A percentile compares a stretch with the other conserved stretches of the same genome.
phyloP scores from a whole-genome alignment of 2,888 invertebrate genomes.

The Lycaena phlaeas region DNA sequence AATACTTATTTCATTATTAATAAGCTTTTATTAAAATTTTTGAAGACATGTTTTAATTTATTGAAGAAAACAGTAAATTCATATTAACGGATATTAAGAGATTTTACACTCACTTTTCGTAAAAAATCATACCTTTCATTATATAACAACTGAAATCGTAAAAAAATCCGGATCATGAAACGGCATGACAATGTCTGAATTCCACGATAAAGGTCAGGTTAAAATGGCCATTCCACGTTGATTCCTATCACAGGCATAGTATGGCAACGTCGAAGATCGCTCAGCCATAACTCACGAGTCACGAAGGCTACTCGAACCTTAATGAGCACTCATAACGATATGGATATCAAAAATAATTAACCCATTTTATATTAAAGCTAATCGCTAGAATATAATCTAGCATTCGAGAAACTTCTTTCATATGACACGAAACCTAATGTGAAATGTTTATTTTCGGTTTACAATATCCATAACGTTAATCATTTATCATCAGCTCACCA shows the following conservation, averaged over 20 bases:
- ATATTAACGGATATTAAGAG: no score
- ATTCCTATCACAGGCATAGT: slow-evolving; percentile 36
- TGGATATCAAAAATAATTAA: slow-evolving; percentile 65
- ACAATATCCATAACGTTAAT: no score
- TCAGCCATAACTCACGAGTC: slow-evolving; percentile 64
- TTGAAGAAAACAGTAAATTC: no score
- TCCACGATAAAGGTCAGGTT: slow-evolving; percentile 1
- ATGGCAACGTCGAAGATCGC: slow-evolving; percentile 53
- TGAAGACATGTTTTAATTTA: no score
- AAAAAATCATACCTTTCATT: no score
- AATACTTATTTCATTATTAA: no score
- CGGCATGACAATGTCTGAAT: slow-evolving; percentile 1
- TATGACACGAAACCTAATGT: not conserved
- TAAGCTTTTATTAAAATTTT: no score
- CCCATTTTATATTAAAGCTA: slow-evolving; percentile 39
- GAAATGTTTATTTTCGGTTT: no score
- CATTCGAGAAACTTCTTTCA: not conserved
- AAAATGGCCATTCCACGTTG: slow-evolving; percentile 28
- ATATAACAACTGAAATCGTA: no score
- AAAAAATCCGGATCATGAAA: no score
- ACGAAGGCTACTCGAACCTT: slow-evolving; percentile 57
- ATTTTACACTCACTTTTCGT: no score
- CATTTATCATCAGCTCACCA: no score
- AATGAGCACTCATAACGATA: slow-evolving; percentile 66
- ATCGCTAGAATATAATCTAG: not conserved